Conservation (phyloP, 2,113 vertebrate species). For the Planiliza haematocheilus region DNA sequence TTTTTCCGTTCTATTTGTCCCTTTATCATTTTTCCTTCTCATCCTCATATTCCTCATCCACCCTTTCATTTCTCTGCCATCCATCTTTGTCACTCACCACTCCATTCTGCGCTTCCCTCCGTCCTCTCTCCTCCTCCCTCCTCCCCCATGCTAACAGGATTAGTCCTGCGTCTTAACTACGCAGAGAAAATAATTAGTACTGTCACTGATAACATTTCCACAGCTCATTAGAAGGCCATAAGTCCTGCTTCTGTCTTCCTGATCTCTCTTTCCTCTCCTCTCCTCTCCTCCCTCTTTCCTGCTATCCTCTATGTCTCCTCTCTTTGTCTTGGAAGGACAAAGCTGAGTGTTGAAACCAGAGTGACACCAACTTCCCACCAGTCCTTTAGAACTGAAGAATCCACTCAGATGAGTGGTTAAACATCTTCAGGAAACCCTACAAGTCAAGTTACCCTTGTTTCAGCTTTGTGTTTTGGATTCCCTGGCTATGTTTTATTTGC, state of each 20-base stretch:
- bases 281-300: slow-evolving; percentile 12
- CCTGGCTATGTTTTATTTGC: background rate
- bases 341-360: background rate
- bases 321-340: slow-evolving; percentile 7
- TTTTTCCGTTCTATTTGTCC: background rate
- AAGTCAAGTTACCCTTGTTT: too few species aligned
- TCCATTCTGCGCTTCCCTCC: slow-evolving; percentile 6
- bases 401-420: too few species aligned
- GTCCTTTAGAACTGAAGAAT: too few species aligned
- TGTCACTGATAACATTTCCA: slow-evolving; percentile 81
- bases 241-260: slow-evolving; percentile 47
- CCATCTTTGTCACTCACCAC: background rate
- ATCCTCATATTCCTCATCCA: slow-evolving; percentile 1
- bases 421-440: too few species aligned
- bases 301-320: background rate
- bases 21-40: background rate
- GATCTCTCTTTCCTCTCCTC: slow-evolving; percentile 12
- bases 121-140: slow-evolving; percentile 1
- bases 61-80: slow-evolving; percentile 3
- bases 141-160: slow-evolving; percentile 78
- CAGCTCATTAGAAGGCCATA: slow-evolving; percentile 73
- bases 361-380: background rate
- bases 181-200: slow-evolving; percentile 82
- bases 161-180: slow-evolving; percentile 76
- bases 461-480: too few species aligned